A percentile compares a stretch with the other conserved stretches of the same genome.
phyloP scores from a whole-genome alignment of 2,797 vertebrate species.

The Mastacembelus armatus region DNA sequence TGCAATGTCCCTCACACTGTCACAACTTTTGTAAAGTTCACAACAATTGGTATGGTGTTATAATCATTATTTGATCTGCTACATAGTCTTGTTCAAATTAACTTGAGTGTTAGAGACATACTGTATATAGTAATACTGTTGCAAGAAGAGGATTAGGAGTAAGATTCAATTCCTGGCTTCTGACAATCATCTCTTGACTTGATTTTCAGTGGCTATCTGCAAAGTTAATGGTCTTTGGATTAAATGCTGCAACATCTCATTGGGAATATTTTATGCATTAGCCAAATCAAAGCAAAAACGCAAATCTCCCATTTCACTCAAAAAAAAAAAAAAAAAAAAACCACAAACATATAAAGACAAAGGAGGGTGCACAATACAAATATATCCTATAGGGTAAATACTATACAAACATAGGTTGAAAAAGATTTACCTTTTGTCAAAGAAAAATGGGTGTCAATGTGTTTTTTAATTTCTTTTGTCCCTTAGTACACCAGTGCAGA shows the following conservation, averaged over 20 bases:
- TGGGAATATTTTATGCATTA: neutral
- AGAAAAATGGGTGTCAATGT: neutral
- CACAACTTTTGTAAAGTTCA: slow-evolving; percentile 34
- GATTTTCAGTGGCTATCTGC: slow-evolving; percentile 34
- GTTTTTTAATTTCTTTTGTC: too few species aligned
- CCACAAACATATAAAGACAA: slow-evolving; percentile 28
- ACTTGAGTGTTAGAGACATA: neutral
- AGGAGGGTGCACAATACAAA: slow-evolving; percentile 26
- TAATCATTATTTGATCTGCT: neutral
- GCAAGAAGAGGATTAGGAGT: neutral
- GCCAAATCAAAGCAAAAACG: slow-evolving; percentile 11
- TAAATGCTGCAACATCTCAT: neutral
- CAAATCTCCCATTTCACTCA: too few species aligned
- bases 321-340: slow-evolving; percentile 17
- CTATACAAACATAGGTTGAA: slow-evolving; percentile 14
- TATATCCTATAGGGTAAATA: slow-evolving; percentile 32
- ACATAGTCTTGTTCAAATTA: slow-evolving; percentile 13
- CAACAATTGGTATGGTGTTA: neutral
- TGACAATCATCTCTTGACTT: slow-evolving; percentile 17
- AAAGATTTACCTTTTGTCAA: slow-evolving; percentile 25
- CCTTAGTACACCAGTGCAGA: neutral
- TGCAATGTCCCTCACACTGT: too few species aligned
- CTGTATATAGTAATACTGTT: neutral
- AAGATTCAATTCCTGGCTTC: neutral
- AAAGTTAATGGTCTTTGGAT: slow-evolving; percentile 16